Percentiles rank a stretch among this genome's conserved stretches.
phyloP scores from a whole-genome alignment of 2,888 invertebrate genomes.

The Melieria picta region DNA sequence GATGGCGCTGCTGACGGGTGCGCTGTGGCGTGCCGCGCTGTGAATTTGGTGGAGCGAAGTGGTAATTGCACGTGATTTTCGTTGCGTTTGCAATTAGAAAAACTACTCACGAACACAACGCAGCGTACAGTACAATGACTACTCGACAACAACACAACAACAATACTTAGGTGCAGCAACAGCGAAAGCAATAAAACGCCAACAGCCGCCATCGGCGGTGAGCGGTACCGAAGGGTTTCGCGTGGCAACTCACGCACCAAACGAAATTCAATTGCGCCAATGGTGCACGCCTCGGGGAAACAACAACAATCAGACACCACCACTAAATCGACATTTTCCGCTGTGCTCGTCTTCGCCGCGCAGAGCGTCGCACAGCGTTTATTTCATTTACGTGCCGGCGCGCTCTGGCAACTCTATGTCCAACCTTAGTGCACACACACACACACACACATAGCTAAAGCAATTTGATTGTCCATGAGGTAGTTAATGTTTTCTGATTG shows the following conservation, averaged over 20 bases:
- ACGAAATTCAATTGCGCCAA: neutral
- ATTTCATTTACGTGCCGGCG: constrained; percentile 13
- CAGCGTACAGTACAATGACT: constrained; percentile 7
- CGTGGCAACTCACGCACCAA: constrained; percentile 9
- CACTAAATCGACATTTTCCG: neutral
- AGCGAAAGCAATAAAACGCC: neutral
- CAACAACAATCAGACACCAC: neutral
- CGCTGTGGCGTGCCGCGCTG: neutral
- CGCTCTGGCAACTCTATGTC: constrained; percentile 3
- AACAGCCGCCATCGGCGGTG: neutral
- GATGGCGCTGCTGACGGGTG: no score
- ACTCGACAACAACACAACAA: constrained; percentile 14
- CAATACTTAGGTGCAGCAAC: constrained; percentile 15
- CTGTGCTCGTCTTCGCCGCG: neutral
- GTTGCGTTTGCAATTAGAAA: constrained; percentile 45
- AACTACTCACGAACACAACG: constrained; percentile 42
- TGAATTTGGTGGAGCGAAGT: constrained; percentile 5
- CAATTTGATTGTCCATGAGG: no score
- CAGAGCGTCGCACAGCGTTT: neutral
- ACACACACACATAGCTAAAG: no score
- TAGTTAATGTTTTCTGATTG: no score
- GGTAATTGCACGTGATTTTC: constrained; percentile 45
- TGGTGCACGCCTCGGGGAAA: neutral
- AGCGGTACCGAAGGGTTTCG: neutral
- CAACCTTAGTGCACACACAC: neutral